Evolutionary conservation across 2,113 vertebrate species (phyloP).

Genomic region (Stigmatopora nigra): DNA sequence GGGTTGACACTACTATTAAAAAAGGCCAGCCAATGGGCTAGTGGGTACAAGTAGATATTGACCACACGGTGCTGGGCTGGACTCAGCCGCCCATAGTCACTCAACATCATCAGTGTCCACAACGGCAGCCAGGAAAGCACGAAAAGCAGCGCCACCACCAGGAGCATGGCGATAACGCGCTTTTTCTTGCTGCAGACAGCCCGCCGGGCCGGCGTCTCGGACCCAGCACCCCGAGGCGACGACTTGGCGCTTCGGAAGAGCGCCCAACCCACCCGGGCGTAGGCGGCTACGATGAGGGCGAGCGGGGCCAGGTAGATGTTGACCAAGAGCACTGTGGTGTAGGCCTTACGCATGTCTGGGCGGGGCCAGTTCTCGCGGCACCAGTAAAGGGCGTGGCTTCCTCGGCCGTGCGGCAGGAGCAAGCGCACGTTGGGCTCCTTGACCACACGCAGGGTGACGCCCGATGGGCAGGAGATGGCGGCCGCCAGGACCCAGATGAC

Average conservation of each 20-base stretch:
- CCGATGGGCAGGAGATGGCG: slow-evolving; percentile 83
- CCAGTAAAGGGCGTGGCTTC: slow-evolving; percentile 78
- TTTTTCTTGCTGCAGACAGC: slow-evolving; percentile 73
- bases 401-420: slow-evolving; percentile 56
- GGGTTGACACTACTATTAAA: slow-evolving; percentile 89
- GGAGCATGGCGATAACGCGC: slow-evolving; percentile 80
- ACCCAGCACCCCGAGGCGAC: slow-evolving; percentile 9
- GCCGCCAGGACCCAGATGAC: slow-evolving; percentile 84
- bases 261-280: slow-evolving; percentile 73
- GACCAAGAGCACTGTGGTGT: slow-evolving; percentile 85
- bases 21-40: slow-evolving; percentile 90
- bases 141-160: slow-evolving; percentile 80
- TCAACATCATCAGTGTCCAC: slow-evolving; percentile 91
- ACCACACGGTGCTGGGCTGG: slow-evolving; percentile 71
- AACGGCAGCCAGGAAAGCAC: slow-evolving; percentile 87
- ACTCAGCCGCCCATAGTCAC: slow-evolving; percentile 77
- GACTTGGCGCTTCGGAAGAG: slow-evolving; percentile 68
- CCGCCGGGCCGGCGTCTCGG: slow-evolving; percentile 54
- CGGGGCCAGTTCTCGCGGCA: slow-evolving; percentile 87
- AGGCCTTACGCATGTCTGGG: slow-evolving; percentile 83
- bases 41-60: slow-evolving; percentile 83
- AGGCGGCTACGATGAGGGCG: slow-evolving; percentile 80
- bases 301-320: slow-evolving; percentile 86
- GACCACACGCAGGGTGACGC: slow-evolving; percentile 80
- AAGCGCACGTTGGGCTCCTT: slow-evolving; percentile 77